Percentiles rank a stretch among this genome's conserved stretches.
phyloP scores from a whole-genome alignment of 2,113 vertebrate species.

The Corynorhinus townsendii region DNA sequence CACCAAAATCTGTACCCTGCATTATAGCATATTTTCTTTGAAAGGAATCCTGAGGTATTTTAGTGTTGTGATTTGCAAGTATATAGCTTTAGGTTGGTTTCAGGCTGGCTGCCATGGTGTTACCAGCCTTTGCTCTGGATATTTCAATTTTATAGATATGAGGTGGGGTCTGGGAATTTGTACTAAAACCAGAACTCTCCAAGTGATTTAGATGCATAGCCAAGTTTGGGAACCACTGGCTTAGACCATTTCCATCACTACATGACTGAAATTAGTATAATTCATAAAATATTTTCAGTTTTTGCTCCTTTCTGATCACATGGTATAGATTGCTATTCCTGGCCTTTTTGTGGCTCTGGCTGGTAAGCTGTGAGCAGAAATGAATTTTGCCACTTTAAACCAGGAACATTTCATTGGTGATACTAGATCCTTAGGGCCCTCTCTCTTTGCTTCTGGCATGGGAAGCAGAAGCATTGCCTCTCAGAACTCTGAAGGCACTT shows the following conservation, averaged over 20 bases:
- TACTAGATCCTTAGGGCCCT: not conserved
- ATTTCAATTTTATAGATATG: not conserved
- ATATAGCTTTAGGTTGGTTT: not conserved
- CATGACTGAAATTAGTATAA: not conserved
- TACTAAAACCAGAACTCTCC: not conserved
- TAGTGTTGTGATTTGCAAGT: not conserved
- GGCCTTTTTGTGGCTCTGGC: not conserved
- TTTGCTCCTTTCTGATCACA: not conserved
- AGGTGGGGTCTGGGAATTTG: not conserved
- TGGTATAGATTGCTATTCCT: not conserved
- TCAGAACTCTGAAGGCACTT: not conserved
- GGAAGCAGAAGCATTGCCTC: not conserved
- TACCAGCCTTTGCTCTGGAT: not conserved
- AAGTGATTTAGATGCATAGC: not conserved
- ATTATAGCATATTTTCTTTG: not conserved
- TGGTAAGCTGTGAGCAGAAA: not conserved
- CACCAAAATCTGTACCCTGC: not conserved
- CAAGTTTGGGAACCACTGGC: not conserved
- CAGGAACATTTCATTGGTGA: not conserved
- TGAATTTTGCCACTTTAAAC: not conserved
- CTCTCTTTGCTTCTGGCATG: not conserved
- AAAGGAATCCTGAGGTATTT: not conserved
- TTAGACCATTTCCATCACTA: not conserved
- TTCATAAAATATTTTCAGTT: not conserved
- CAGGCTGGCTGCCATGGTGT: not conserved